Conservation (phyloP, 2,888 invertebrate species). For the Aspidapion aeneum region DNA sequence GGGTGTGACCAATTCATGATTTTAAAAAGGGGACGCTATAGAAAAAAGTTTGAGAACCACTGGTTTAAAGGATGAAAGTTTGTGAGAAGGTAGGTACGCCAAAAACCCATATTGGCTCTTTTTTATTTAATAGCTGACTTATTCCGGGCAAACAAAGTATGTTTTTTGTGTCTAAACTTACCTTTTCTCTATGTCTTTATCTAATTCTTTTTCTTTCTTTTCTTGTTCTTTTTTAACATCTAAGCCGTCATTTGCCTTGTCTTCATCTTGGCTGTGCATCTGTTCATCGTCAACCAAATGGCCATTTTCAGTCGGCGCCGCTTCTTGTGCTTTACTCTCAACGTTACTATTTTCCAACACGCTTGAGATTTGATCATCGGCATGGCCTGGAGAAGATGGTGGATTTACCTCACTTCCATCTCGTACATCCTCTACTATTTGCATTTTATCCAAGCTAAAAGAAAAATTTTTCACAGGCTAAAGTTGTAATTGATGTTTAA, state of each 20-base stretch:
- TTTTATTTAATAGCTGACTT: too few relatives aligned
- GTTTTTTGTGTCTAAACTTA: too few relatives aligned
- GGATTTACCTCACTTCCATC: conserved; percentile 47
- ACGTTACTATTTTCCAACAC: conserved; percentile 41
- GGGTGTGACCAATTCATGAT: too few relatives aligned
- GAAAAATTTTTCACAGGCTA: too few relatives aligned
- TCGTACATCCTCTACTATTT: conserved; percentile 55
- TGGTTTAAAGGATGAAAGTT: too few relatives aligned
- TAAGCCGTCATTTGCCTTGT: conserved; percentile 24
- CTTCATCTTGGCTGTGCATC: conserved; percentile 18
- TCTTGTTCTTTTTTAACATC: conserved; percentile 22
- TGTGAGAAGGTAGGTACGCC: too few relatives aligned
- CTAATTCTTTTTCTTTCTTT: conserved; percentile 20
- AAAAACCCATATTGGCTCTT: too few relatives aligned
- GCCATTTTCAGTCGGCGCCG: conserved; percentile 27
- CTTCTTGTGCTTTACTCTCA: conserved; percentile 26
- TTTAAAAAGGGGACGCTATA: too few relatives aligned
- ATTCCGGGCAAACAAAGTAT: too few relatives aligned
- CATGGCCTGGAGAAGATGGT: conserved; percentile 47
- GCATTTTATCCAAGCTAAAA: conserved; percentile 59
- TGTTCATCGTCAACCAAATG: conserved; percentile 13
- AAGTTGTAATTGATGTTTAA: too few relatives aligned
- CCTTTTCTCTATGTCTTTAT: too few relatives aligned
- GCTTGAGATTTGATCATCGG: conserved; percentile 38
- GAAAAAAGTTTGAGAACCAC: too few relatives aligned